A percentile compares a stretch with the other conserved stretches of the same genome.
Conservation (phyloP, 1,140 invertebrate species). For the Stegodyphus dumicola region DNA sequence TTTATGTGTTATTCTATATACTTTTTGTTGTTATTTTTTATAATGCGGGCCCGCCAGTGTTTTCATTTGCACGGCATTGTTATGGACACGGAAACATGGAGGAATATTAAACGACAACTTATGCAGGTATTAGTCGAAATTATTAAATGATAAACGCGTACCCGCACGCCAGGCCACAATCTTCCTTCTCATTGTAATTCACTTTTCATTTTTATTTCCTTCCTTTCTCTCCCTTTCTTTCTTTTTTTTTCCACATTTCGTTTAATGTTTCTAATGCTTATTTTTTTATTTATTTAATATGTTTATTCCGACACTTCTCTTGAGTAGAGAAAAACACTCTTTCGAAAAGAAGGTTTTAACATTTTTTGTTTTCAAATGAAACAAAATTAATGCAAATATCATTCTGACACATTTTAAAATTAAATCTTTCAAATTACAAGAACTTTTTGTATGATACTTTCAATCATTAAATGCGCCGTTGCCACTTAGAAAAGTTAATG, state of each 20-base stretch:
- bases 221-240: constrained; percentile 15
- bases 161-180: constrained; percentile 38
- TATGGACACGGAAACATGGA: constrained; percentile 55
- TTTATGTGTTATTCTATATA: constrained; percentile 58
- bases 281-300: too few species aligned
- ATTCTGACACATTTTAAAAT: too few species aligned
- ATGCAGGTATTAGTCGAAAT: constrained; percentile 61
- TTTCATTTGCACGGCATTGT: constrained; percentile 60
- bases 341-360: not conserved
- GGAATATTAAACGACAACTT: constrained; percentile 61
- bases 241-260: constrained; percentile 8
- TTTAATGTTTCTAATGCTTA: constrained; percentile 39
- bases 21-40: constrained; percentile 46
- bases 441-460: too few species aligned
- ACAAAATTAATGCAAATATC: too few species aligned
- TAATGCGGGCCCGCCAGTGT: constrained; percentile 56
- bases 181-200: constrained; percentile 53
- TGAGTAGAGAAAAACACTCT: too few species aligned
- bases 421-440: too few species aligned
- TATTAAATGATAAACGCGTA: constrained; percentile 60
- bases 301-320: too few species aligned
- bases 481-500: too few species aligned
- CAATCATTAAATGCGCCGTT: too few species aligned
- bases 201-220: constrained; percentile 38
- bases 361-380: too few species aligned